A percentile compares a stretch with the other conserved stretches of the same genome.
phyloP scores from a whole-genome alignment of 92 coral and sea anemone genomes.

The Phymanthus crucifer region DNA sequence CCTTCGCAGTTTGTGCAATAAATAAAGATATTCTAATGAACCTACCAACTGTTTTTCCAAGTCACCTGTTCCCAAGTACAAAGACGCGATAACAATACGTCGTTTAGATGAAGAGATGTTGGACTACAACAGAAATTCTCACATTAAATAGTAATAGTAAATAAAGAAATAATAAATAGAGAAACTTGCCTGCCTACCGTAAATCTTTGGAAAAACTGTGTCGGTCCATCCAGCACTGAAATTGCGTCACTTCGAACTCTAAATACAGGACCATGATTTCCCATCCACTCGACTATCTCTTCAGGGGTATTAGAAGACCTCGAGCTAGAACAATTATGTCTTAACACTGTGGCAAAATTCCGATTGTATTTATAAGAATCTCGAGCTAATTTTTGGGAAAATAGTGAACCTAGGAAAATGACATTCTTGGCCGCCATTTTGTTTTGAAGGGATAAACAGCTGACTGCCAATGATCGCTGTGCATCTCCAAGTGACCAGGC shows the following conservation, averaged over 20 bases:
- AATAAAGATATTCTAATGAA: not conserved
- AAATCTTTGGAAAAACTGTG: constrained; percentile 69
- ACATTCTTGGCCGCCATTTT: constrained; percentile 48
- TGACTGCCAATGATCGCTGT: not conserved
- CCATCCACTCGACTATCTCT: constrained; percentile 71
- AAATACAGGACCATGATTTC: constrained; percentile 83
- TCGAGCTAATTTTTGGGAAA: constrained; percentile 53
- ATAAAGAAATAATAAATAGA: not conserved
- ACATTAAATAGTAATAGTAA: not conserved
- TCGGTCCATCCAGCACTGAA: constrained; percentile 76
- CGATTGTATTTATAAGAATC: constrained; percentile 41
- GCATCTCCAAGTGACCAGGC: constrained; percentile 28
- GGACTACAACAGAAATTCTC: constrained; percentile 35
- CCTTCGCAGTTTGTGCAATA: not conserved
- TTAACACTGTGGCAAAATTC: constrained; percentile 30
- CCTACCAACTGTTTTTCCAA: constrained; percentile 86
- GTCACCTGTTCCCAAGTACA: constrained; percentile 89
- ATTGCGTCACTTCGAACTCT: constrained; percentile 69
- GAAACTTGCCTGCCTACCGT: constrained; percentile 50
- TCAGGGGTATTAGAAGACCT: constrained; percentile 30
- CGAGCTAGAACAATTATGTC: constrained; percentile 10
- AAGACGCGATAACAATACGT: constrained; percentile 83
- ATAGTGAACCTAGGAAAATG: constrained; percentile 46
- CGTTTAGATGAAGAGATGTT: constrained; percentile 75
- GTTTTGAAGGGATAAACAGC: constrained; percentile 3